Evolutionary conservation across 2,113 vertebrate genomes (phyloP), one percentile per base, ranked within the genome.

Genomic region (Oncorhynchus nerka): DNA sequence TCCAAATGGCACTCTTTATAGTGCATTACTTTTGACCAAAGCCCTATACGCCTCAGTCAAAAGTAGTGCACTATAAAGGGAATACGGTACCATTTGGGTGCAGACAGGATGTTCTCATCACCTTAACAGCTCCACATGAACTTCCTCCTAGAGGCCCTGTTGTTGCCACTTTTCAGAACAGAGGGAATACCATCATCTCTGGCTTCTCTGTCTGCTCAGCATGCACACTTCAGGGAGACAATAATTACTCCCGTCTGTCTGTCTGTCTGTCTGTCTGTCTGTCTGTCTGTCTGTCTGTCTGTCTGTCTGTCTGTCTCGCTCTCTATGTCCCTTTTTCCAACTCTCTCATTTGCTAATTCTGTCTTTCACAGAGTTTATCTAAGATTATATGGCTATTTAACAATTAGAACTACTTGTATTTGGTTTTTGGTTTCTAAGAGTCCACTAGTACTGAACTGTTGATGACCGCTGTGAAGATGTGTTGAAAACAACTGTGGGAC

Each of bases 151-250:
- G 45, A 73, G 70, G 70, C 26, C 26, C 66, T 80, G 16, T 19
- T 55, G 13, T 55, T 55, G 55, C 55, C 55, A 62, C 19, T 13
- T 62, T 77, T 75, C 19, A 24, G 59, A 62, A 22, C 59, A n/a
- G 20, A 62, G n/a, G 24, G 78, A 79, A 72, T 30, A 76, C 28
- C 39, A 8, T 80, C 39, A 75, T 75, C 68, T 62, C 74, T 6
- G 59, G 72, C 71, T 73, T 68, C 51, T 81, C 67, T 74, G 22
- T 87, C 51, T 76, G 45, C 39, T 16, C 59, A 62, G n/a, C 59
- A 62, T 24, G n/a, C 59, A n/a, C 59, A 62, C 59, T 62, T 62
- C 7, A 62, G 59, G 59, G 20, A 62, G n/a, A 22, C 49, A 22
- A 13, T n/a, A n/a, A 19, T 55, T 16, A 9, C 26, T 32, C 51